Base-by-base conservation (phyloP, 2,888 invertebrate genomes). In the Coecobrya sp. region DNA sequence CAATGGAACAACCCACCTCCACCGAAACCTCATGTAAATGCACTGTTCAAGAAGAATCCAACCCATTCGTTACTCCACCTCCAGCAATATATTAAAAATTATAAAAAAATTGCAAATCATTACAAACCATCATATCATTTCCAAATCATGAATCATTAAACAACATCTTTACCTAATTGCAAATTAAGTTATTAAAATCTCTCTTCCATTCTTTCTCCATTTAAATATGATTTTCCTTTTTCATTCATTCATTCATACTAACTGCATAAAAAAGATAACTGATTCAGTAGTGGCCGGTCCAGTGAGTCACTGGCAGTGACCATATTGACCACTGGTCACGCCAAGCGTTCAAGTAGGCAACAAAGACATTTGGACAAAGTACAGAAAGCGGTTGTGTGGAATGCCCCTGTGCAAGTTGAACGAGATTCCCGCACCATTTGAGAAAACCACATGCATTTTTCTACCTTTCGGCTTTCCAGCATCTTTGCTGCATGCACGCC, bases 11-110 rank as follows among this genome's bases (percentile, higher is more conserved):
- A n/a, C n/a, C 62, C 22, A 85, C 85, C 13, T 42, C 85, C 22
- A 85, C 85, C 13, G 10, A 65, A 7, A 59, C 85, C n/a, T 89
- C 89, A 0, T 89, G 89, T 19, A n/a, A 62, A 45, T 89, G 89
- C 45, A 73, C 89, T 19, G 85, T 89, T 49, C 70, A 55, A 59
- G 89, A 89, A 89, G 68, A 79, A 16, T 4, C 52, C 8, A 73
- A 7, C 42, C 10, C 52, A 49, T 84, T 30, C 19, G 25, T 79
- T 22, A 59, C 82, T 2, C 82, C 82, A 3, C 36, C 59, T 42
- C 82, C 82, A 8, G 59, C 59, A 1, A 19, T 59, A 19, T 59
- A 19, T 4, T 19, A 19, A 59, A 59, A 59, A 4, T 11, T 16
- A 3, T n/a, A 2, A 3, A 16, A 55, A 55, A 55, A 10, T 55